Percentiles rank a stretch among this genome's conserved stretches.
These are phyloP conservation scores for Tachyglossus aculeatus DNA, from an alignment of 2,797 vertebrate genomes.

Conservation along the genomic window DNA sequence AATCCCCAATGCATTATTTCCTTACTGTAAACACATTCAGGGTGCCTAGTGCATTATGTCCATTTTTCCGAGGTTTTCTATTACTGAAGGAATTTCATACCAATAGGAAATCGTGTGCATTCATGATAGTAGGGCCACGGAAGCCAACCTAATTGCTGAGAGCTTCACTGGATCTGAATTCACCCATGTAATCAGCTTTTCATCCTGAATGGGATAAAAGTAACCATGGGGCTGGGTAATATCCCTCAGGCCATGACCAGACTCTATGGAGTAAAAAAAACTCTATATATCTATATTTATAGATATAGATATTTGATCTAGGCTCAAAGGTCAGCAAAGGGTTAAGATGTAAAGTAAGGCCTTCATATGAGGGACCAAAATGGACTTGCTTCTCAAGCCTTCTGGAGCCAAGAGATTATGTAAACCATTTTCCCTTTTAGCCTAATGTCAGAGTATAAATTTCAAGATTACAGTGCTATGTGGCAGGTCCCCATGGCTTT, in stretches of 20 bases:
- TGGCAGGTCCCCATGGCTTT: background rate
- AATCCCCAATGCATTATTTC: background rate
- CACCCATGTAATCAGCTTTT: background rate
- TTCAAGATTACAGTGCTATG: background rate
- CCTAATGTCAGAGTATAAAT: background rate
- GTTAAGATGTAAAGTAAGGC: no score
- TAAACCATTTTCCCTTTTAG: background rate
- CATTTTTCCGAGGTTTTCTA: slow-evolving; percentile 15
- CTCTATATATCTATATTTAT: no score
- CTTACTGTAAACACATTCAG: slow-evolving; percentile 21
- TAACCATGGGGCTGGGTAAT: no score
- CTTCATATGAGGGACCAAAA: no score
- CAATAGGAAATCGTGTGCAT: slow-evolving; percentile 16
- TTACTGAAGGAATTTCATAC: slow-evolving; percentile 19
- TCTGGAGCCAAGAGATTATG: background rate
- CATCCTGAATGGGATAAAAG: background rate
- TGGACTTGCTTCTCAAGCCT: background rate
- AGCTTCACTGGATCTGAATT: slow-evolving; percentile 19
- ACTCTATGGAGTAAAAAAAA: no score
- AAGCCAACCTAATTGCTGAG: slow-evolving; percentile 13
- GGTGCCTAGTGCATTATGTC: slow-evolving; percentile 2
- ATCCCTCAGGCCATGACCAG: no score
- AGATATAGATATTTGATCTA: no score
- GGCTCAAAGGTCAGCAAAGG: no score
- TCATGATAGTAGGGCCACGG: slow-evolving; percentile 5